Base-by-base conservation (phyloP, 2,888 invertebrate genomes). In the Drosophila kambysellisi region DNA sequence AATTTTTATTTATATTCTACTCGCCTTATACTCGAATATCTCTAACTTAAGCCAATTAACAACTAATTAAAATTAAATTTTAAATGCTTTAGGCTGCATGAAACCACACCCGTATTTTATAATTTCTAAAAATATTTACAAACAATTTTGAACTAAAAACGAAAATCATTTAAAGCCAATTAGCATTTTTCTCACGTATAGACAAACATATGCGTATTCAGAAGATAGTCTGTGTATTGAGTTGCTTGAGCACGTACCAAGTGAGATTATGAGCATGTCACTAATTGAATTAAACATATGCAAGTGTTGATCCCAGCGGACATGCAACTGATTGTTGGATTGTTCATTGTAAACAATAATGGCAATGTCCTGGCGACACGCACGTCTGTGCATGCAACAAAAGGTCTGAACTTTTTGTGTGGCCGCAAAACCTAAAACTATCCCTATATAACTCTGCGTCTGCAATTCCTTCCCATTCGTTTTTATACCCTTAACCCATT, bases 261-360 rank as follows among this genome's bases (percentile, higher is more conserved):
- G 66, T 53, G 50, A 61, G 57, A 73, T 87, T 78, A 72, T 69
- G 66, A 70, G 74, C 74, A 70, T 83, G 72, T 59, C 43, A 59
- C 70, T 87, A 87, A 84, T 84, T 84, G 72, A 89, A 84, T 83
- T 73, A 72, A 70, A 53, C 63, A 66, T 63, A 70, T 74, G 77
- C 61, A 70, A 37, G 65, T 61, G 54, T 73, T 71, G 72, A 66
- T 64, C 71, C 76, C 66, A 58, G 39, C 53, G 74, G 74, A 46
- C 74, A 70, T 70, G 59, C 61, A 73, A 65, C 59, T 59, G 76
- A 67, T 81, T 65, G 70, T 63, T 54, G 51, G 66, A 54, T 61
- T 66, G 67, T 60, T 73, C 73, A 61, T 56, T 41, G 53, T 35
- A 32, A 48, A 52, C 57, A 67, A 62, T 59, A 70, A 64, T 54